Base-by-base conservation (phyloP, 2,113 vertebrate species). In the Dasyurus viverrinus region DNA sequence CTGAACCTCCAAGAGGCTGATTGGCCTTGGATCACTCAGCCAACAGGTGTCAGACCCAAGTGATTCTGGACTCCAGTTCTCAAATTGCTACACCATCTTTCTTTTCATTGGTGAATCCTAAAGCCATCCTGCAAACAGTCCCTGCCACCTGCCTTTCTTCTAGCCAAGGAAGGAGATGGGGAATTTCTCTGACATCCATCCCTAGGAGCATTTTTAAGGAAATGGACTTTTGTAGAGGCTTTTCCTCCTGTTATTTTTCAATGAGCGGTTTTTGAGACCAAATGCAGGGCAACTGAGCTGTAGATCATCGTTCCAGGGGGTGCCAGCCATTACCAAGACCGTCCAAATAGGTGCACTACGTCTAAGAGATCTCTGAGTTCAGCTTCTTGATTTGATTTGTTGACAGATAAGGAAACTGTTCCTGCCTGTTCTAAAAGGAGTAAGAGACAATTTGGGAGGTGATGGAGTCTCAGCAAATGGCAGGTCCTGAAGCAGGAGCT, bases 1-100 rank as follows among this genome's bases (percentile, higher is more conserved):
- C 30, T 76, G 36, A 0, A n/a, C 30, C 54, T 47, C 0, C 0
- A 25, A 0, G 25, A 27, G 19, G 54, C 53, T 94, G 76, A 90
- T 2, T 54, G 90, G 42, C 84, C 53, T 76, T 0, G 91, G 27
- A 48, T 76, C 89, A 53, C 84, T 25, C 36, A 84, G 48, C 30
- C 3, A 6, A 68, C 53, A 25, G 2, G 30, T 1, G 10, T 53
- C 3, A 14, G 68, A 19, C 30, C 91, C 0, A 8, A 12, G 47
- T 22, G 1, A 0, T 26, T 22, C 8, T 19, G 22, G 8, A 2
- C 24, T 53, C 6, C 19, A 4, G 10, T 12, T 76, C 30, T 76
- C 60, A 76, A 76, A n/a, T 30, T n/a, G 60, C 14, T 16, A 5
- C 10, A 1, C 60, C 60, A n/a, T 36, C 30, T 68, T 36, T 68